A percentile compares a stretch with the other conserved stretches of the same genome.
Conservation (phyloP, 2,113 vertebrate species). For the Mirounga angustirostris region DNA sequence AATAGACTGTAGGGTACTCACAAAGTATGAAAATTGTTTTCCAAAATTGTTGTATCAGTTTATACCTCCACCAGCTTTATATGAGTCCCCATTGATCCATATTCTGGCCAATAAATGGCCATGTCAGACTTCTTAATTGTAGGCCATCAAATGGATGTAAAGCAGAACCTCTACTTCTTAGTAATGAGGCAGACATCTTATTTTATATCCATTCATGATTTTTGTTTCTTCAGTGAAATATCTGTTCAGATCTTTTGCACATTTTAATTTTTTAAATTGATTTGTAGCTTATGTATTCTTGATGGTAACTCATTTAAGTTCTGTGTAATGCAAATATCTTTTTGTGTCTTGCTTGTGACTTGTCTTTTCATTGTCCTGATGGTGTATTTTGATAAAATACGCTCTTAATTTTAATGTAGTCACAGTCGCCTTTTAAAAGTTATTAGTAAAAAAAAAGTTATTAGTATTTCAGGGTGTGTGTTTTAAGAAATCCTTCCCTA, state of each 20-base stretch:
- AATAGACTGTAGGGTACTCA: not conserved
- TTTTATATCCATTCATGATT: not conserved
- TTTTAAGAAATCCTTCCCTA: not conserved
- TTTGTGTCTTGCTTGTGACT: not conserved
- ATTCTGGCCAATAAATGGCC: not conserved
- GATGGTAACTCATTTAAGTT: not conserved
- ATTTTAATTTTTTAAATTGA: not conserved
- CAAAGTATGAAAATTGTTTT: not conserved
- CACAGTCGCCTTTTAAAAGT: not conserved
- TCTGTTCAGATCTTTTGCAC: not conserved
- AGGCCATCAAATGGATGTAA: not conserved
- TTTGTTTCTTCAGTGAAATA: not conserved
- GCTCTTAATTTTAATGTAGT: constrained; percentile 16
- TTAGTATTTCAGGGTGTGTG: not conserved
- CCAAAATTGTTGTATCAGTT: not conserved
- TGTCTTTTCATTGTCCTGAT: not conserved
- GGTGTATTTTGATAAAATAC: not conserved
- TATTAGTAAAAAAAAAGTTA: not conserved
- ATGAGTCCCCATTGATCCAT: not conserved
- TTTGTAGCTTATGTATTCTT: not conserved
- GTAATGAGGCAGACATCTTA: not conserved
- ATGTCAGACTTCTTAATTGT: not conserved
- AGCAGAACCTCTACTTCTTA: not conserved
- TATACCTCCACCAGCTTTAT: not conserved
- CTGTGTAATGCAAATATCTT: not conserved